phyloP scores from a whole-genome alignment of 2,888 invertebrate species.

The Choristoneura rosaceana region DNA sequence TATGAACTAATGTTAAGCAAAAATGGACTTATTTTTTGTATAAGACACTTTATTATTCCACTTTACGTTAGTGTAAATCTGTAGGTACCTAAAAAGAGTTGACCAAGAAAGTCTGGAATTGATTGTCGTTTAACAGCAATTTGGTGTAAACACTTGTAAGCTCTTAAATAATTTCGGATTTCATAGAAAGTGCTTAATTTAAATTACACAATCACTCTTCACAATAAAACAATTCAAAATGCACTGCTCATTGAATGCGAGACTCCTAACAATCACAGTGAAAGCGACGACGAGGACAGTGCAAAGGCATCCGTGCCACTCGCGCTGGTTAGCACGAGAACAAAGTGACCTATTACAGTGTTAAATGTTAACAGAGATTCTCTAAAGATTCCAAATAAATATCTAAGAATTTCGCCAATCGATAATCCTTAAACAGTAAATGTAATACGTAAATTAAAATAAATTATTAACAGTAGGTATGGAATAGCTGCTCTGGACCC shows the following conservation, averaged over 20 bases:
- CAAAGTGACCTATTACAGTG: slow-evolving; percentile 63
- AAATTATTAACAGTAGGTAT: slow-evolving; percentile 82
- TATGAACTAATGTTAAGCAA: slow-evolving; percentile 71
- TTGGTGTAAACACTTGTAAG: slow-evolving; percentile 67
- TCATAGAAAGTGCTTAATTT: slow-evolving; percentile 36
- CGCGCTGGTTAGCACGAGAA: slow-evolving; percentile 56
- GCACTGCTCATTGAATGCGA: slow-evolving; percentile 63
- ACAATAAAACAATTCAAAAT: slow-evolving; percentile 64
- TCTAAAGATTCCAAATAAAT: slow-evolving; percentile 79
- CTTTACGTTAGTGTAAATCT: slow-evolving; percentile 50
- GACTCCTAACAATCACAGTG: slow-evolving; percentile 68
- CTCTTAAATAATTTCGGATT: slow-evolving; percentile 49
- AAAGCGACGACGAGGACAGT: slow-evolving; percentile 66
- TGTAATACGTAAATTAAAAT: slow-evolving; percentile 81
- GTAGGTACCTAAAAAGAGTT: slow-evolving; percentile 10
- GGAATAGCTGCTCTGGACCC: slow-evolving; percentile 78
- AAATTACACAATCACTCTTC: slow-evolving; percentile 35
- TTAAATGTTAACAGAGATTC: slow-evolving; percentile 77
- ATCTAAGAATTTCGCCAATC: slow-evolving; percentile 66
- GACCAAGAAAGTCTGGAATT: slow-evolving; percentile 32
- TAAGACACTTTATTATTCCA: slow-evolving; percentile 65
- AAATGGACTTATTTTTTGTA: slow-evolving; percentile 63
- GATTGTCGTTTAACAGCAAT: slow-evolving; percentile 39
- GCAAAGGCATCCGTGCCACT: slow-evolving; percentile 61
- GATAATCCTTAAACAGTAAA: slow-evolving; percentile 72